Conservation (phyloP, 2,113 vertebrate species). For the Parus major region DNA sequence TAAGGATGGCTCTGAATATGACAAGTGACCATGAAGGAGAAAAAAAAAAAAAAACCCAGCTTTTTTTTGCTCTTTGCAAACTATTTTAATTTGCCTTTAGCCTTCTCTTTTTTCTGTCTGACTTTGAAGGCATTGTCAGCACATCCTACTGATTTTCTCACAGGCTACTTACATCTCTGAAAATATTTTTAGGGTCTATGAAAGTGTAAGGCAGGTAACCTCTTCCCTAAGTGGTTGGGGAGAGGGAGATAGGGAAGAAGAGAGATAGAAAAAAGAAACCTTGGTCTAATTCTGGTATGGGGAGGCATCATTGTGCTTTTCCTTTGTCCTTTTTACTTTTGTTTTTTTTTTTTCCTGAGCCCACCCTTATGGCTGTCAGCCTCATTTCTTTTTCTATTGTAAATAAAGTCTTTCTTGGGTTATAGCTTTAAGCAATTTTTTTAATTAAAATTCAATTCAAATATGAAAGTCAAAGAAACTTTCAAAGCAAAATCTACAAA, state of each 20-base stretch:
- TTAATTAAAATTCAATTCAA: constrained; percentile 62
- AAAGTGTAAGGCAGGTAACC: constrained; percentile 45
- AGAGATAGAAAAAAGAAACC: neutral
- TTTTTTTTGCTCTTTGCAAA: neutral
- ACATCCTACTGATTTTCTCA: constrained; percentile 31
- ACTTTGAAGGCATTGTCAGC: constrained; percentile 26
- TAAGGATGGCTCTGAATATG: neutral
- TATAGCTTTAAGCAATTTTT: constrained; percentile 48
- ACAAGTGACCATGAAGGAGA: neutral
- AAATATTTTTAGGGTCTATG: constrained; percentile 58
- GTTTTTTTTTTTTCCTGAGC: neutral
- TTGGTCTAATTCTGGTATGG: constrained; percentile 14
- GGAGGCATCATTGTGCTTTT: neutral
- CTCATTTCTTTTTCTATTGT: constrained; percentile 26
- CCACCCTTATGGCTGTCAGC: constrained; percentile 12
- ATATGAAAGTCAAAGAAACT: constrained; percentile 65
- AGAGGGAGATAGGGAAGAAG: neutral
- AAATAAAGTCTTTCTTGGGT: constrained; percentile 59
- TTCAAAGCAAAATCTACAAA: constrained; percentile 65
- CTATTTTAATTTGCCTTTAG: constrained; percentile 13
- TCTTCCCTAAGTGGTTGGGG: neutral
- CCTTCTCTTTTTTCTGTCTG: neutral
- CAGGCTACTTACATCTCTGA: constrained; percentile 46
- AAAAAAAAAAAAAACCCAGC: neutral
- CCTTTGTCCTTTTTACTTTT: neutral